Base-by-base conservation (phyloP, 2,797 vertebrate genomes). In the Menidia menidia region DNA sequence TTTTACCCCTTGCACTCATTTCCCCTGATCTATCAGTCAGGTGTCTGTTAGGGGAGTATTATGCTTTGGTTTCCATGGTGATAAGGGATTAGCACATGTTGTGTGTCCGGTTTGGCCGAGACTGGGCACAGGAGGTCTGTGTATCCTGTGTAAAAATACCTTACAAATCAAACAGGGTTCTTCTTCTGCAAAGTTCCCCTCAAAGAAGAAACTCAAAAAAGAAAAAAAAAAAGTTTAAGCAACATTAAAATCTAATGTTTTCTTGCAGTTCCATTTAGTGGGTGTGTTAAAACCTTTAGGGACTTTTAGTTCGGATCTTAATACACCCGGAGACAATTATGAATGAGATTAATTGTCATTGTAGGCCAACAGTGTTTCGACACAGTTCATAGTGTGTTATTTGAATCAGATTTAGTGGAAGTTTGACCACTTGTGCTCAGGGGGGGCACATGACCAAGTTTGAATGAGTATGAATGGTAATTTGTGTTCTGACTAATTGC, bases 11-110 rank as follows among this genome's bases (percentile, higher is more conserved):
- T 32, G 32, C 39, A 52, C 73, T 81, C 60, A 19, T 63, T 61
- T 53, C 15, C 30, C 43, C 60, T 16, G 2, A 55, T 74, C 61
- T 50, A 59, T 74, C 71, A 68, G 82, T 82, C 76, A 82, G 74
- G 80, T 89, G 82, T 84, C 64, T 81, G 33, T 70, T 71, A 63
- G 68, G 57, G 50, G 44, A 77, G 73, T 75, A 53, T 83, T 75
- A 80, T 84, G 71, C 73, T 80, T 81, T 68, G 71, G 88, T 90
- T 81, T 86, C 88, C 82, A 86, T 86, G 69, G 77, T 9, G 4
- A 88, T 71, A 25, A 61, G 53, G 76, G 80, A 88, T 87, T 83
- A 77, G 85, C 75, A 81, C 77, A 76, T 82, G 81, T 76, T 86
- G 81, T 81, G 84, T 86, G 80, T 85, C 80, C 88, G 68, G 64